Conservation (phyloP, 2,888 invertebrate genomes). For the Trachelus iudaicus region DNA sequence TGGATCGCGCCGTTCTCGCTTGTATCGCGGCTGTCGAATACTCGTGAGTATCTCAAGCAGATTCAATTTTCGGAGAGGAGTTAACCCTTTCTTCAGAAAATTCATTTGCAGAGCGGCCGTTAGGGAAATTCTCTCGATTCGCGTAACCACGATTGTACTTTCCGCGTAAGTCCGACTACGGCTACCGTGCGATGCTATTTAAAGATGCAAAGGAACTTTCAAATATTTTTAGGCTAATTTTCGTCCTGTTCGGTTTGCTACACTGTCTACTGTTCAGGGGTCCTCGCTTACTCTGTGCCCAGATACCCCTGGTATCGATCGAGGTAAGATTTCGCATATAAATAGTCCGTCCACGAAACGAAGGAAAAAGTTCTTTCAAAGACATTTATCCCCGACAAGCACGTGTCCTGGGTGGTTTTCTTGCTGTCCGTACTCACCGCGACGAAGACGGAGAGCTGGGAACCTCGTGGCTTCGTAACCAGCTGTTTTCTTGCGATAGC, state of each 20-base stretch:
- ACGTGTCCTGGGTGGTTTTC: slow-evolving; percentile 20
- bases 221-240: too few relatives aligned
- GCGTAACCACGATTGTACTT: neutral
- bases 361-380: too few relatives aligned
- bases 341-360: neutral
- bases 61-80: neutral
- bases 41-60: slow-evolving; percentile 13
- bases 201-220: too few relatives aligned
- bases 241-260: neutral
- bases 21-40: slow-evolving; percentile 25
- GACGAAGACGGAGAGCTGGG: slow-evolving; percentile 23
- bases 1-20: slow-evolving; percentile 21
- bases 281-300: slow-evolving; percentile 13
- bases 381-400: slow-evolving; percentile 13
- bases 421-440: slow-evolving; percentile 19
- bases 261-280: slow-evolving; percentile 14
- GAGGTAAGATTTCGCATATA: slow-evolving; percentile 6
- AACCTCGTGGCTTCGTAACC: slow-evolving; percentile 21
- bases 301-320: slow-evolving; percentile 16
- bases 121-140: slow-evolving; percentile 1
- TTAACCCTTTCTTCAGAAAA: too few relatives aligned
- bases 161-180: neutral
- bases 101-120: neutral
- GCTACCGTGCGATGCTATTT: too few relatives aligned
- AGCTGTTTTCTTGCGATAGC: slow-evolving; percentile 22